Evolutionary conservation across 2,888 invertebrate species (phyloP).

Genomic region (Endomychus coccineus): DNA sequence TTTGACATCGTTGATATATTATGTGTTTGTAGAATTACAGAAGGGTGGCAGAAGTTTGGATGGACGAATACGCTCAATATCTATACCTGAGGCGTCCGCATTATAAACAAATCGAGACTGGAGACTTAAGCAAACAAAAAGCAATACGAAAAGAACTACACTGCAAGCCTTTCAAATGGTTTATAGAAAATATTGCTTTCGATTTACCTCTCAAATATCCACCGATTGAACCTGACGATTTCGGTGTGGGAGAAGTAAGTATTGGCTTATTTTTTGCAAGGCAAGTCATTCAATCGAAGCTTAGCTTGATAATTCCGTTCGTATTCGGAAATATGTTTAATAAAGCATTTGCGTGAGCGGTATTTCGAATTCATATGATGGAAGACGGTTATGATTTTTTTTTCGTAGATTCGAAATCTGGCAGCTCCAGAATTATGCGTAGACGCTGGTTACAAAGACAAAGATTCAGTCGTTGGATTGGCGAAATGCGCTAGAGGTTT

Average conservation of each 20-base stretch:
- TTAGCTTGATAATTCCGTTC: no score
- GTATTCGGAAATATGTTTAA: no score
- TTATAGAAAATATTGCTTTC: constrained; percentile 86
- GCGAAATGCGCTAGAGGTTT: constrained; percentile 51
- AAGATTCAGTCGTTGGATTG: constrained; percentile 44
- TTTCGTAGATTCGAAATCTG: constrained; percentile 57
- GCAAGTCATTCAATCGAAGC: no score
- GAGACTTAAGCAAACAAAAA: constrained; percentile 71
- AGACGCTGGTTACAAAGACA: constrained; percentile 53
- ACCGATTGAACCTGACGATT: constrained; percentile 75
- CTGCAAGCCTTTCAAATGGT: constrained; percentile 93
- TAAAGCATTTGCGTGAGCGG: no score
- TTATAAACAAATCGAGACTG: constrained; percentile 66
- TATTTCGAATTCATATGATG: no score
- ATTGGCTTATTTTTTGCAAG: background rate
- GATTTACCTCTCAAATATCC: constrained; percentile 84
- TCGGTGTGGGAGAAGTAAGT: constrained; percentile 68
- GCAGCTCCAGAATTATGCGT: constrained; percentile 60
- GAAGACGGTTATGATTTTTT: no score
- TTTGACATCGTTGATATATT: no score
- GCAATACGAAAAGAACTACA: constrained; percentile 65
- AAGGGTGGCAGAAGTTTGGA: constrained; percentile 95
- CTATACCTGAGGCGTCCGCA: constrained; percentile 75
- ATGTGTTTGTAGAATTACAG: constrained; percentile 65
- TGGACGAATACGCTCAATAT: constrained; percentile 92